Base-by-base conservation (phyloP, 2,888 invertebrate species). In the Pyrrhia umbra region DNA sequence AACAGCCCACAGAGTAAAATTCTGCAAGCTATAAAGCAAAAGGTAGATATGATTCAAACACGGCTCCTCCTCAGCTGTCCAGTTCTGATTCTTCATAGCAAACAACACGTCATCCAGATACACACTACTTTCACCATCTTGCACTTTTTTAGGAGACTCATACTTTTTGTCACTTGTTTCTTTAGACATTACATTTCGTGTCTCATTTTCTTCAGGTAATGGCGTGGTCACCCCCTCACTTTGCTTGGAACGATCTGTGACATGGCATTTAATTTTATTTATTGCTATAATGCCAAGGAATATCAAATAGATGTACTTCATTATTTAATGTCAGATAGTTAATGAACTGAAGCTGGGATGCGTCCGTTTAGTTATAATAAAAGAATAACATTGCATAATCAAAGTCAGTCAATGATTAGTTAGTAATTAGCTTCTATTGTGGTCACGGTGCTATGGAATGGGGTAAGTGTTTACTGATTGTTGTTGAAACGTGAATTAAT, bases 1-100 rank as follows among this genome's bases (percentile, higher is more conserved):
- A 70, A 95, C 94, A 0, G 96, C 95, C 95, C 95, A 96, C 16
- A 95, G 75, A 0, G 95, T 95, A 63, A 95, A 94, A 78, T 96
- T 96, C 75, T 94, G 92, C 72, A 96, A 83, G 47, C 86, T 86
- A 5, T 84, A 79, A 10, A 95, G 81, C 80, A 94, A 69, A n/a
- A 76, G 68, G 25, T 91, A 73, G 1, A 93, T 93, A 30, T 90
- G 86, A 27, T 90, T 83, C 64, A 93, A 73, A 58, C 95, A 95
- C 0, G 88, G 87, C 10, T 86, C 73, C 50, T 94, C 93, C 1
- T 88, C 88, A 0, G 60, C 68, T 2, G 85, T 89, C 94, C 94
- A 95, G 65, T 91, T 87, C 58, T 90, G 91, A 70, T 82, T 88
- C 51, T 86, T 90, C 63, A 95, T 75, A 2, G 88, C 81, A 71